Base-by-base conservation (phyloP, 2,113 vertebrate species). In the Verasper variegatus region DNA sequence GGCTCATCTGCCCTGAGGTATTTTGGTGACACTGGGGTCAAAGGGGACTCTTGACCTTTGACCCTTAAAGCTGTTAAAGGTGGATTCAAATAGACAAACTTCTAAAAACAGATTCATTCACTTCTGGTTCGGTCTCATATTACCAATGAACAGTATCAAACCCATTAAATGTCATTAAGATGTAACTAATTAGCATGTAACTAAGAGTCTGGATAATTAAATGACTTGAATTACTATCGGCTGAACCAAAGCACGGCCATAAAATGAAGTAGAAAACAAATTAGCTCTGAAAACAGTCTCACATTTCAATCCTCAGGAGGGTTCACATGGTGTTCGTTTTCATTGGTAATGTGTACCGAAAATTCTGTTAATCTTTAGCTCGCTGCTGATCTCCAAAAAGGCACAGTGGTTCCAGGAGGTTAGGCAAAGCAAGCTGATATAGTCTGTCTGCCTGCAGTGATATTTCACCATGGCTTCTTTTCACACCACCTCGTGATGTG, bases 301-400 rank as follows among this genome's bases (percentile, higher is more conserved):
- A 76, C 66, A 51, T 72, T 68, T 72, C 9, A 21, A 21, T 70
- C 37, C 54, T 54, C n/a, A 17, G 51, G 49, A 2, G 1, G 23
- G 8, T 68, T 71, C 51, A 55, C 35, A 18, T 6, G 15, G 11
- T 26, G 57, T 65, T 55, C 2, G 20, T 47, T 57, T 54, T 67
- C 20, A 0, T 68, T 62, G 80, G 58, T 79, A 82, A 88, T 68
- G 77, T 84, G 78, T 82, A 76, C 85, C 64, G 73, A 82, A 80
- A 85, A 55, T 74, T 73, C 82, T 81, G 91, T 88, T 92, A 90
- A 91, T 92, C 89, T 90, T 91, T 88, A 89, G 81, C 85, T 58
- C 15, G 65, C 77, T 83, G 73, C 81, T 82, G 77, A 81, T 83
- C 80, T 71, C 0, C 8, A 20, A 7, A 69, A 78, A 80, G 75